Evolutionary conservation across 2,797 vertebrate genomes (phyloP).

Genomic region (Sylvilagus floridanus): DNA sequence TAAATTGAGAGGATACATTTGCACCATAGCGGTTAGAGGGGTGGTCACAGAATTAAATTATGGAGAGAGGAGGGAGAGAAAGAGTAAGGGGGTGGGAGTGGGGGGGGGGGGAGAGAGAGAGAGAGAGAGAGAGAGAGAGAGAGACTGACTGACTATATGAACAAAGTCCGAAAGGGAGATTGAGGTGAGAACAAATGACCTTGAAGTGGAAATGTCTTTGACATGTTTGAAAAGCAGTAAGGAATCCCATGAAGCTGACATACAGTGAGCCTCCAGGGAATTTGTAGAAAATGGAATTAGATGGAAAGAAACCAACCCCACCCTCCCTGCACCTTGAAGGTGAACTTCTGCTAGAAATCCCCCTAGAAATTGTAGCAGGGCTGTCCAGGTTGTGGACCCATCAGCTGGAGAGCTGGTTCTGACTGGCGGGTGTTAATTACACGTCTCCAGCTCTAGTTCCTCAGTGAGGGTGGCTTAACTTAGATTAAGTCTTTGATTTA

Average conservation of each 20-base stretch:
- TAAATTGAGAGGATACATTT: neutral
- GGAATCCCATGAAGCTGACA: neutral
- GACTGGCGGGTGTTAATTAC: constrained; percentile 78
- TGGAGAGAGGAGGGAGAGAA: too few species aligned
- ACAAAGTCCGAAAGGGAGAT: neutral
- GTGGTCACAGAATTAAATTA: neutral
- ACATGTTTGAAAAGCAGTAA: neutral
- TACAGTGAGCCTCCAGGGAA: neutral
- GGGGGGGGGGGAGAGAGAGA: too few species aligned
- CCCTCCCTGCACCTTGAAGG: neutral
- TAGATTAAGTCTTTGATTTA: constrained; percentile 87
- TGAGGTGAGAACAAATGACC: neutral
- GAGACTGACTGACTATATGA: neutral
- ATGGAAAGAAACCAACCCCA: neutral
- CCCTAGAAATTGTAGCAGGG: constrained; percentile 16
- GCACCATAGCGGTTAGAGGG: neutral
- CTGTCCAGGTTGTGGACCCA: neutral
- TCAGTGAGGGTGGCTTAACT: constrained; percentile 72
- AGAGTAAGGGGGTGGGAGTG: neutral
- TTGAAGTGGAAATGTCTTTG: neutral
- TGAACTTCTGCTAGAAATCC: neutral
- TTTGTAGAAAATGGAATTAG: neutral
- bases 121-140: too few species aligned
- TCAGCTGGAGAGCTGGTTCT: constrained; percentile 47
- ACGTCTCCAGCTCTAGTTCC: constrained; percentile 75